phyloP scores from a whole-genome alignment of 1,140 invertebrate genomes.

The Rhysida immarginata region DNA sequence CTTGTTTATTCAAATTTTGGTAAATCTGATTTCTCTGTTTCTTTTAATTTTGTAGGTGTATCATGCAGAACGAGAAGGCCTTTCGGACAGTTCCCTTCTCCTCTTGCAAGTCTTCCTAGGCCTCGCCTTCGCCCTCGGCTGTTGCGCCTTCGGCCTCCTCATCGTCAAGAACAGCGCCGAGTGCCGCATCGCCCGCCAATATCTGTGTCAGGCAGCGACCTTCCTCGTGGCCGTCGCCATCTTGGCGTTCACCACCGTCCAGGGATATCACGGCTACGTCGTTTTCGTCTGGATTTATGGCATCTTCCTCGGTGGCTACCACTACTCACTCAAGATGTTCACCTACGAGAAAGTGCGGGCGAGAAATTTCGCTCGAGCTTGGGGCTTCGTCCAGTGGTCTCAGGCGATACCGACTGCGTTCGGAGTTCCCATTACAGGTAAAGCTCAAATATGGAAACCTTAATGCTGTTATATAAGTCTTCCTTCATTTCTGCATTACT shows the following conservation, averaged over 20 bases:
- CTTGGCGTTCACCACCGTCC: constrained; percentile 62
- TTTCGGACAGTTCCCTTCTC: constrained; percentile 44
- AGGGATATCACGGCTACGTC: constrained; percentile 50
- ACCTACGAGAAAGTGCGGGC: constrained; percentile 69
- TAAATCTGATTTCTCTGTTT: background rate
- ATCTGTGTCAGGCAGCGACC: constrained; percentile 56
- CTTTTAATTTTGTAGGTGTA: constrained; percentile 5
- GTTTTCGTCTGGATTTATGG: constrained; percentile 67
- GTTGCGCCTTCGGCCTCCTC: constrained; percentile 59
- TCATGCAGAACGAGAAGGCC: constrained; percentile 28
- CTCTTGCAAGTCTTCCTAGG: constrained; percentile 63
- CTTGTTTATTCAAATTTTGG: constrained; percentile 1
- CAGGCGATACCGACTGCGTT: constrained; percentile 71
- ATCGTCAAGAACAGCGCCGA: constrained; percentile 66
- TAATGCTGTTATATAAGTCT: too few relatives aligned
- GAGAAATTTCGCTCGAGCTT: constrained; percentile 68
- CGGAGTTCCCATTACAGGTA: constrained; percentile 70
- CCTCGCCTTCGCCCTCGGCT: constrained; percentile 64
- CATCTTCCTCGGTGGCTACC: constrained; percentile 59
- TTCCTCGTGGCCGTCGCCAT: constrained; percentile 64
- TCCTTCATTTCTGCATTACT: too few relatives aligned
- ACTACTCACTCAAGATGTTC: constrained; percentile 76
- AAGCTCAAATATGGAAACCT: too few relatives aligned
- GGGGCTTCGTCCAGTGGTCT: constrained; percentile 77
- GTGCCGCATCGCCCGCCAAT: constrained; percentile 69